A percentile compares a stretch with the other conserved stretches of the same genome.
These are phyloP conservation scores for Incurvaria masculella DNA, from an alignment of 2,888 invertebrate species.

Conservation along the genomic window DNA sequence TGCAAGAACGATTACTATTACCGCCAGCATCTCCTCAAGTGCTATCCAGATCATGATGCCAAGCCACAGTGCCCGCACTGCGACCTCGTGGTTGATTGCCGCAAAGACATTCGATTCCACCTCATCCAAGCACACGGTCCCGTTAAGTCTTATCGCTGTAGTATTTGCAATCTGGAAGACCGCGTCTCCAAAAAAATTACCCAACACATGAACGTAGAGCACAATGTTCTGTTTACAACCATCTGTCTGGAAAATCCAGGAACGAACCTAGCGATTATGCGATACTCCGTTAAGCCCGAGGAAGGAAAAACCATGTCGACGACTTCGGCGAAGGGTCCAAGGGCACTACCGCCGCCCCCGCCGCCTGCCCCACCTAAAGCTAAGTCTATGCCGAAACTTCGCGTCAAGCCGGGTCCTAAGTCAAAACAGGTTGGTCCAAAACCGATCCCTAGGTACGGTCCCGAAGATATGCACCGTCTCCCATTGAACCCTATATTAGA, in stretches of 20 bases:
- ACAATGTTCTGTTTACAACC: constrained; percentile 15
- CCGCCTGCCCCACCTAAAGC: constrained; percentile 7
- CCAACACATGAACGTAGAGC: constrained; percentile 22
- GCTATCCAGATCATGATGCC: constrained; percentile 10
- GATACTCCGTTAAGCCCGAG: constrained; percentile 5
- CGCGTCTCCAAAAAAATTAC: constrained; percentile 11
- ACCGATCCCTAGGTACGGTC: constrained; percentile 37
- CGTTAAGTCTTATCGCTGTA: constrained; percentile 19
- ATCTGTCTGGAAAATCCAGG: background rate
- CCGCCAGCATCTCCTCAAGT: constrained; percentile 9
- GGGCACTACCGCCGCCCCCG: constrained; percentile 16
- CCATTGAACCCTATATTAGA: constrained; percentile 65
- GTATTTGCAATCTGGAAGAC: constrained; percentile 18
- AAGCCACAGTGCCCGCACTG: constrained; percentile 21
- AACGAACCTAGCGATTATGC: background rate
- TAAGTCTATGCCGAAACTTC: constrained; percentile 3
- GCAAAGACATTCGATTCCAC: constrained; percentile 23
- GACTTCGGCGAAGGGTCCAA: too few species aligned
- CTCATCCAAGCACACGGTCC: constrained; percentile 18
- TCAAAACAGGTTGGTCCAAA: constrained; percentile 13
- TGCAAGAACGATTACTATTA: constrained; percentile 16
- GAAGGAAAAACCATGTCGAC: too few species aligned
- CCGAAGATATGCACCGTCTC: constrained; percentile 60
- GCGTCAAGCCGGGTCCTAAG: constrained; percentile 1
- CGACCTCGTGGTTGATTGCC: constrained; percentile 8